Evolutionary conservation across 2,888 invertebrate species (phyloP), one percentile per base, ranked within the genome.

Genomic region (Ophioninae sp.): DNA sequence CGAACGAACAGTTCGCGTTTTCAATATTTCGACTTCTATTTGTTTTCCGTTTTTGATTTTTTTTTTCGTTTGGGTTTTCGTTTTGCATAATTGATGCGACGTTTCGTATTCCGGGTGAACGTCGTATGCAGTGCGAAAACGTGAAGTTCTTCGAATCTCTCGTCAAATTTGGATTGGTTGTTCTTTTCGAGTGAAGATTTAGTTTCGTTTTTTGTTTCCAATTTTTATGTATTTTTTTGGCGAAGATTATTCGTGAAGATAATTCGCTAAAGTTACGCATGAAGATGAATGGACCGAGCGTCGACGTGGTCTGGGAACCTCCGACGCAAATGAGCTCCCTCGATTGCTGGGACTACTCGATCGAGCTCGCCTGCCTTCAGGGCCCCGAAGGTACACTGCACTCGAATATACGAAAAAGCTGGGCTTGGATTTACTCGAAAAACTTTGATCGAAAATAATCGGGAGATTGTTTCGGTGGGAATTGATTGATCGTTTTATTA

Each of bases 311-410:
- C 88, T 93, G 91, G 92, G 93, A 93, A 50, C 90, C 92, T 23
- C 88, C 92, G 81, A 89, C 93, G 67, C 92, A 95, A 84, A 93
- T 96, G 87, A 96, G 95, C 90, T 96, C 96, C 74, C 93, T 97
- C 93, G 97, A 97, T 92, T 95, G 95, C 89, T 97, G 97, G 97
- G 97, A 97, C 94, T 97, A 97, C 92, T 96, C 96, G 69, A 96
- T 97, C 88, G 97, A 97, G 92, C 93, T 97, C 93, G 97, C 97
- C 92, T 97, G 96, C 92, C 94, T 97, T 88, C 95, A 96, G 92
- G 96, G 96, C 89, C 95, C 95, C 86, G 95, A 96, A 96, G 96
- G 96, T 96, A 92, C 65, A 72, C 75, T 64, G n/a, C 2, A 39
- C 50, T 50, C 10, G 41, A 37, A 13, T 7, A 30, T 23, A 30